Evolutionary conservation across 1,140 invertebrate genomes (phyloP).

Genomic region (Panagrolaimus sp.): DNA sequence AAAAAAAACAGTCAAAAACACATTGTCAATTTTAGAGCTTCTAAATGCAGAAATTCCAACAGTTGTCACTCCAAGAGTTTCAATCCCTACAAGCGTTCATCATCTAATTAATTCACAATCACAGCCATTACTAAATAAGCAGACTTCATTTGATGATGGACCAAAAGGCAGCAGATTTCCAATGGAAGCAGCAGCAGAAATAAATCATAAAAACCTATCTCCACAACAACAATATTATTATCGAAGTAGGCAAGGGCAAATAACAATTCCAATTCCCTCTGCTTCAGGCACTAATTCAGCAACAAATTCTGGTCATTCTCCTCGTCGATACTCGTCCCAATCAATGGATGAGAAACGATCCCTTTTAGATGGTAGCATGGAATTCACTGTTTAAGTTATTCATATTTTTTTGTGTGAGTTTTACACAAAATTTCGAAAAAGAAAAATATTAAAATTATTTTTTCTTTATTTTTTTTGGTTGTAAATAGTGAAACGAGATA

Average conservation of each 20-base stretch:
- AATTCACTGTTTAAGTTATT: constrained; percentile 38
- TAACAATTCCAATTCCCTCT: constrained; percentile 9
- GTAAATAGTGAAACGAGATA: not conserved
- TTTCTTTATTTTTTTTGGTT: too few species aligned
- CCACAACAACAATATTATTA: constrained; percentile 11
- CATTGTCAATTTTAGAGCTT: constrained; percentile 18
- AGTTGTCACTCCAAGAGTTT: constrained; percentile 22
- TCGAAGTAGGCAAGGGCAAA: not conserved
- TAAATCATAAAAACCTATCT: not conserved
- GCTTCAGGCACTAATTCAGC: not conserved
- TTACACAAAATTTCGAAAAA: not conserved
- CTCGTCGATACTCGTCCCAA: constrained; percentile 12
- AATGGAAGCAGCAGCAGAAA: not conserved
- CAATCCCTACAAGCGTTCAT: not conserved
- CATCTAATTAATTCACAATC: not conserved
- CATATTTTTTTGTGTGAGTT: constrained; percentile 14
- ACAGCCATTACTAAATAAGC: constrained; percentile 7
- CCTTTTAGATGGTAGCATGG: constrained; percentile 41
- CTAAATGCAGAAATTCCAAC: constrained; percentile 27
- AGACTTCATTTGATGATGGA: not conserved
- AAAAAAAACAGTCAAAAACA: constrained; percentile 13
- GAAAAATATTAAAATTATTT: not conserved
- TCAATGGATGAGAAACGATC: constrained; percentile 35
- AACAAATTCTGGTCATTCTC: constrained; percentile 11
- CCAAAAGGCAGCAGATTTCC: constrained; percentile 12